Evolutionary conservation across 2,113 vertebrate species (phyloP).

Genomic region (Dasyurus viverrinus): DNA sequence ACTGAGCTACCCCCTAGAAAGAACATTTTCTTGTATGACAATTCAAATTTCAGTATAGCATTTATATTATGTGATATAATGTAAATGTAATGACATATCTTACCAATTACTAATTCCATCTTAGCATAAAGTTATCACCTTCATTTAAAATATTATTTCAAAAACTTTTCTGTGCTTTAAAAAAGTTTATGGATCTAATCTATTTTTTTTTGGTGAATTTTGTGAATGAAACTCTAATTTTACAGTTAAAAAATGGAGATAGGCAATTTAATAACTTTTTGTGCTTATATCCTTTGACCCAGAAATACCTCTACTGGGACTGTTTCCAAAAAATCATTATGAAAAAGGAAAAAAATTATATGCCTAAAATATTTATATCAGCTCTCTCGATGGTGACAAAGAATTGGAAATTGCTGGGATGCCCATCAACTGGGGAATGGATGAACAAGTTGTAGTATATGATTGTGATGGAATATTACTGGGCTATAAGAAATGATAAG

Average conservation of each 20-base stretch:
- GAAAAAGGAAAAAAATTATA: background rate
- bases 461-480: background rate
- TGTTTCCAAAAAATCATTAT: background rate
- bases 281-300: background rate
- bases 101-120: background rate
- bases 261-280: background rate
- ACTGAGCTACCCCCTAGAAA: background rate
- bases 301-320: background rate
- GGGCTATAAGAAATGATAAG: background rate
- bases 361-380: background rate
- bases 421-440: background rate
- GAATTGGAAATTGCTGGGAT: background rate
- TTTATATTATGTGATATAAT: background rate
- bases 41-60: background rate
- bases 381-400: background rate
- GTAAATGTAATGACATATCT: background rate
- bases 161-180: background rate
- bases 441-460: background rate
- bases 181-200: background rate
- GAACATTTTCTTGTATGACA: background rate
- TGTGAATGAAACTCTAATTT: background rate
- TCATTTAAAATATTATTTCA: constrained; percentile 12
- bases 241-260: background rate
- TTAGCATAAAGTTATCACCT: constrained; percentile 29
- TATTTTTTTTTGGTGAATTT: background rate